Percentiles rank a stretch among this genome's conserved stretches.
These are phyloP conservation scores for Megalops cyprinoides DNA, from an alignment of 2,797 vertebrate genomes.

Conservation along the genomic window DNA sequence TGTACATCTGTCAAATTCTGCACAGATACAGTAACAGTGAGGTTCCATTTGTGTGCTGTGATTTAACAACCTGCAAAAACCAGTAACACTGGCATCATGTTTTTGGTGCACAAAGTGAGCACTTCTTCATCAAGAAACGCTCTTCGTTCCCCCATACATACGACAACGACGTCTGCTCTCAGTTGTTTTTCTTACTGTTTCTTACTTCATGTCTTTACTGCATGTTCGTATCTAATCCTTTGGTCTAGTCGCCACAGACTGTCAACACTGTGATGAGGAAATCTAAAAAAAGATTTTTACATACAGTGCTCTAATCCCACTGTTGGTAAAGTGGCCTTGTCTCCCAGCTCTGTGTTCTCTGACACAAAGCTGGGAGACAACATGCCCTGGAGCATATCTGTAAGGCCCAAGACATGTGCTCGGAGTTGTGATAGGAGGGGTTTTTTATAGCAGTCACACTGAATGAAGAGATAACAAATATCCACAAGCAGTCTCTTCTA, in stretches of 20 bases:
- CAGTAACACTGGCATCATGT: conserved; percentile 21
- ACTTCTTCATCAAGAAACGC: not conserved
- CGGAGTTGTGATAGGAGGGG: not conserved
- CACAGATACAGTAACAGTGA: conserved; percentile 29
- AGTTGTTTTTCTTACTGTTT: too few relatives aligned
- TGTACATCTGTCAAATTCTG: conserved; percentile 55
- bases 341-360: not conserved
- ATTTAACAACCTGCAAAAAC: conserved; percentile 40
- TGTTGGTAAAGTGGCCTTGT: conserved; percentile 21
- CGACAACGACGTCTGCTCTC: too few relatives aligned
- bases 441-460: conserved; percentile 29
- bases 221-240: not conserved
- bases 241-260: not conserved
- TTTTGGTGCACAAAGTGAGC: conserved; percentile 27
- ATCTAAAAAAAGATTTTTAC: conserved; percentile 19
- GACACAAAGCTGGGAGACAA: conserved; percentile 5
- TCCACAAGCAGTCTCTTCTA: not conserved
- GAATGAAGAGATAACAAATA: not conserved
- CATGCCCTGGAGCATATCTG: not conserved
- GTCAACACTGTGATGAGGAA: not conserved
- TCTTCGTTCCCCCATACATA: not conserved
- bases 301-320: not conserved
- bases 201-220: too few relatives aligned
- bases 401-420: conserved; percentile 26
- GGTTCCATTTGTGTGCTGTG: not conserved